Evolutionary conservation across 2,888 invertebrate species (phyloP).

Genomic region (Ophioninae sp.): DNA sequence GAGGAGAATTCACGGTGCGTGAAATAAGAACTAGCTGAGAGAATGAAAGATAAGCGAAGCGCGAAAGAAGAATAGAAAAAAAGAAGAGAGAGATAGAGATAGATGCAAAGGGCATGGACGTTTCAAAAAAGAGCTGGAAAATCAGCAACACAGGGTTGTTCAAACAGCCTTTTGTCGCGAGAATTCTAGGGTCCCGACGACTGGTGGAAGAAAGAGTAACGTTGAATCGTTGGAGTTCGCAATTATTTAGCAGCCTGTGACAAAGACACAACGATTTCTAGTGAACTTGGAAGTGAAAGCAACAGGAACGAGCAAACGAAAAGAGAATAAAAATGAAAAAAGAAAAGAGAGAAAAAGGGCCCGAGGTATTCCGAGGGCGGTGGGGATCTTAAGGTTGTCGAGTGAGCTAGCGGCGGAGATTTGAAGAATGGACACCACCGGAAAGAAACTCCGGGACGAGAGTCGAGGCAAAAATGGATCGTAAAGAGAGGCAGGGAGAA

Average conservation of each 20-base stretch:
- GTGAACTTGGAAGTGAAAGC: conserved; percentile 25
- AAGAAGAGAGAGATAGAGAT: conserved; percentile 49
- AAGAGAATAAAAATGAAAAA: conserved; percentile 16
- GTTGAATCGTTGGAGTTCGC: conserved; percentile 65
- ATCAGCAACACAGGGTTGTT: conserved; percentile 61
- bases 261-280: not conserved
- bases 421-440: conserved; percentile 35
- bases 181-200: conserved; percentile 57
- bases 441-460: conserved; percentile 41
- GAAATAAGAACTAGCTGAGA: conserved; percentile 34
- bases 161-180: conserved; percentile 74
- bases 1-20: conserved; percentile 11
- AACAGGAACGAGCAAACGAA: conserved; percentile 28
- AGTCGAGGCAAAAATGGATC: conserved; percentile 37
- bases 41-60: conserved; percentile 2
- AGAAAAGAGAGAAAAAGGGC: not conserved
- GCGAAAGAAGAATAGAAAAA: conserved; percentile 28
- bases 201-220: conserved; percentile 70
- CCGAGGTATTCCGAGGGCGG: not conserved
- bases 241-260: conserved; percentile 73
- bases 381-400: conserved; percentile 13
- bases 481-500: conserved; percentile 15
- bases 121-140: conserved; percentile 50
- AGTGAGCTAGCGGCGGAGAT: conserved; percentile 37
- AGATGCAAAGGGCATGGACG: conserved; percentile 39